phyloP scores from a whole-genome alignment of 2,113 vertebrate genomes.

The Nycticorax nycticorax region DNA sequence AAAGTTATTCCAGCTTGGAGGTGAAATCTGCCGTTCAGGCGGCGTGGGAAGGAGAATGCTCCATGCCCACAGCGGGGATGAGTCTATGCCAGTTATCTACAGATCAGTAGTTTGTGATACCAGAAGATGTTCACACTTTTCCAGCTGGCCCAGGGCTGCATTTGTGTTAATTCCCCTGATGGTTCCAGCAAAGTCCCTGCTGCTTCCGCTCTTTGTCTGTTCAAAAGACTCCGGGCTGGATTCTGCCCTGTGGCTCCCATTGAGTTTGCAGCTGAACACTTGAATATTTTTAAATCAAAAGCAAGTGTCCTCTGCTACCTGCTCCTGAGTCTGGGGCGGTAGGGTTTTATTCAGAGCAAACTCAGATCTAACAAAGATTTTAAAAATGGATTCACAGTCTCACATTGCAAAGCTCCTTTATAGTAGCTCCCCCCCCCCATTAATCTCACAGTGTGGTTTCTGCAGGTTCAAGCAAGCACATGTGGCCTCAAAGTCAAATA shows the following conservation, averaged over 20 bases:
- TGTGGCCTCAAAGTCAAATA: neutral
- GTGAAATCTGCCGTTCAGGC: neutral
- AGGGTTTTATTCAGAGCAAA: neutral
- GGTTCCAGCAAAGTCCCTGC: neutral
- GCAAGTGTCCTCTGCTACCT: neutral
- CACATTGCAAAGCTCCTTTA: neutral
- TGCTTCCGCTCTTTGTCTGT: neutral
- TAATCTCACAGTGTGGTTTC: neutral
- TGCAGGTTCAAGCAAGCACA: neutral
- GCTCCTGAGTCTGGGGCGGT: neutral
- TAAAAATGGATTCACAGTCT: neutral
- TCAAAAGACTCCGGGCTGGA: neutral
- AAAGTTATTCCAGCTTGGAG: neutral
- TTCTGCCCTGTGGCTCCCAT: neutral
- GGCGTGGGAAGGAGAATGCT: neutral
- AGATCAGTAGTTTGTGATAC: neutral
- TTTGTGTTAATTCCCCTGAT: neutral
- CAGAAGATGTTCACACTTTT: neutral
- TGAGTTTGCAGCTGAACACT: neutral
- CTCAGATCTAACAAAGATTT: neutral
- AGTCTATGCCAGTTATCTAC: neutral
- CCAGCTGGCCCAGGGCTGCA: neutral
- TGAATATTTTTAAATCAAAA: neutral
- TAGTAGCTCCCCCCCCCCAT: neutral
- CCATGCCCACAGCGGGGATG: neutral